phyloP scores from a whole-genome alignment of 2,888 invertebrate genomes.

The Mythimna pallens region DNA sequence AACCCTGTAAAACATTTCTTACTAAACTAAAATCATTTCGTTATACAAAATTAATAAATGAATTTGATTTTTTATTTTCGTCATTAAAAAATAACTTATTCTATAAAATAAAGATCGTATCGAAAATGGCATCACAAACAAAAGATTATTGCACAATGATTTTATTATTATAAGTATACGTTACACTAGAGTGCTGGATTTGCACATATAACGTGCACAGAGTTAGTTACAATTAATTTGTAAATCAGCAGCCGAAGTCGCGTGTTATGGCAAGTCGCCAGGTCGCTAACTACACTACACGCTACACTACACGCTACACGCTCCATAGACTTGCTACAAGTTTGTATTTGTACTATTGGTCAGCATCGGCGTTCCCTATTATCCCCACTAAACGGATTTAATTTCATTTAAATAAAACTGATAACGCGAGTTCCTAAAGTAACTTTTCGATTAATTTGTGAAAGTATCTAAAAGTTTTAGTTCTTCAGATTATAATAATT shows the following conservation, averaged over 20 bases:
- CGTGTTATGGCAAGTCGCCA: constrained; percentile 65
- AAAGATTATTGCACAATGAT: no score
- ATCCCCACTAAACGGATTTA: constrained; percentile 26
- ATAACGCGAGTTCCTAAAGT: not conserved
- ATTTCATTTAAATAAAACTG: constrained; percentile 22
- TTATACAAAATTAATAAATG: no score
- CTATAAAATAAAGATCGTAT: no score
- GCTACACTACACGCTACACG: not conserved
- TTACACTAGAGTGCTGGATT: constrained; percentile 15
- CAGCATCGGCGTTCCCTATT: not conserved
- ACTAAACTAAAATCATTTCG: not conserved
- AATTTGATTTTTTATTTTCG: not conserved
- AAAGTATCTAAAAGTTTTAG: not conserved
- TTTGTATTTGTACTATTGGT: constrained; percentile 36
- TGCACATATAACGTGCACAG: constrained; percentile 36
- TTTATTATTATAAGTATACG: not conserved
- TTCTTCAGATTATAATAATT: not conserved
- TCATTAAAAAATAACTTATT: not conserved
- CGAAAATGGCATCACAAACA: no score
- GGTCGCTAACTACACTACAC: constrained; percentile 1
- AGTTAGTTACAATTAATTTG: constrained; percentile 65
- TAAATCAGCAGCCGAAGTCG: constrained; percentile 58
- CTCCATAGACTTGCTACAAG: constrained; percentile 41
- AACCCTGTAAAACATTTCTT: not conserved
- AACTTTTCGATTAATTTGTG: not conserved